phyloP scores from a whole-genome alignment of 1,140 invertebrate species.

The Scaptomyza hsui region DNA sequence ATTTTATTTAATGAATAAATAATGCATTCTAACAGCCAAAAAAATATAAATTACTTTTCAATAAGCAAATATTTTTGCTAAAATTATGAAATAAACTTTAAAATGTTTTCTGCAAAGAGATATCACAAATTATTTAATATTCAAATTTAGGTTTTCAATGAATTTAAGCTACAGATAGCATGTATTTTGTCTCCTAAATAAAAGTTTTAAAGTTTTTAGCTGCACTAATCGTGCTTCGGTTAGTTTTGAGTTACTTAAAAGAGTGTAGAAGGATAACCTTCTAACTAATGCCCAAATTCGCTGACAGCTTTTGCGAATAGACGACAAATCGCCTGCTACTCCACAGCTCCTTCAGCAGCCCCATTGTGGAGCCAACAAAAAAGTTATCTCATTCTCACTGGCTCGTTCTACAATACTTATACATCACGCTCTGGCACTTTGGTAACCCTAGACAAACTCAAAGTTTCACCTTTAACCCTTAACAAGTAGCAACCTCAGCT shows the following conservation, averaged over 20 bases:
- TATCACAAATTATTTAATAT: too few relatives aligned
- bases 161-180: not conserved
- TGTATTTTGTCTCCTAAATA: not conserved
- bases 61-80: not conserved
- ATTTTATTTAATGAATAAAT: not conserved
- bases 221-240: conserved; percentile 39
- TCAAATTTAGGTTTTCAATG: not conserved
- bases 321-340: conserved; percentile 15
- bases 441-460: conserved; percentile 51
- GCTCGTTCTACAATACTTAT: conserved; percentile 36
- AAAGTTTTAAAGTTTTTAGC: conserved; percentile 15
- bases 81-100: not conserved
- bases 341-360: not conserved
- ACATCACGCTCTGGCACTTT: conserved; percentile 52
- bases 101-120: too few relatives aligned
- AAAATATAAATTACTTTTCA: not conserved
- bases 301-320: conserved; percentile 39
- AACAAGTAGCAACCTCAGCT: conserved; percentile 51
- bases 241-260: conserved; percentile 30
- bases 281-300: conserved; percentile 28
- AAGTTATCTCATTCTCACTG: conserved; percentile 39
- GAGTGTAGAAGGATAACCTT: conserved; percentile 9
- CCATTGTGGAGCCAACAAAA: conserved; percentile 15
- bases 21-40: not conserved
- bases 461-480: conserved; percentile 54